Conservation (phyloP, 2,797 vertebrate genomes). For the Falco concolor region DNA sequence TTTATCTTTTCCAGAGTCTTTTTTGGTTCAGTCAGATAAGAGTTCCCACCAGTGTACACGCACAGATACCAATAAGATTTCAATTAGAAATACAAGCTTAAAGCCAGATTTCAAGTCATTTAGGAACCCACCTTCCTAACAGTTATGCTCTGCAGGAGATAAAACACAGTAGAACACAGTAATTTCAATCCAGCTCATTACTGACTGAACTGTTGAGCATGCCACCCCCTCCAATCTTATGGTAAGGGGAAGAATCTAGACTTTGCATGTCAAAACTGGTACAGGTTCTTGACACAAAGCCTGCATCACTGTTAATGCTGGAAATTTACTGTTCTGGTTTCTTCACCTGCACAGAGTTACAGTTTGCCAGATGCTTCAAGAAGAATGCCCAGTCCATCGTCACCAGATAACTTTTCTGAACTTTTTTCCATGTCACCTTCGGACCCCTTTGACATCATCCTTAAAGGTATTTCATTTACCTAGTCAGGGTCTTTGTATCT, state of each 20-base stretch:
- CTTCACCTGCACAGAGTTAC: background rate
- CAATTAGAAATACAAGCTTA: background rate
- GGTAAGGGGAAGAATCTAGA: background rate
- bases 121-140: background rate
- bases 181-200: background rate
- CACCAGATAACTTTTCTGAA: background rate
- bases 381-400: background rate
- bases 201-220: background rate
- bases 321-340: background rate
- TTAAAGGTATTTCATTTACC: background rate
- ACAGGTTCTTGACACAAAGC: background rate
- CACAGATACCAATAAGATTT: background rate
- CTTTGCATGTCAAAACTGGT: background rate
- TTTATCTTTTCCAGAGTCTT: background rate
- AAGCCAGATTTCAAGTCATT: background rate
- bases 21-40: background rate
- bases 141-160: background rate
- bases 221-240: background rate
- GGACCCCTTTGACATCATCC: background rate
- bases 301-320: background rate
- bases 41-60: accelerated
- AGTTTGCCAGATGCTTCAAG: background rate
- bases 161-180: background rate
- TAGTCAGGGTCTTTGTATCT: background rate
- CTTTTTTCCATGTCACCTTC: background rate